phyloP scores from a whole-genome alignment of 2,888 invertebrate species.

The Lepidochitona cinerea region DNA sequence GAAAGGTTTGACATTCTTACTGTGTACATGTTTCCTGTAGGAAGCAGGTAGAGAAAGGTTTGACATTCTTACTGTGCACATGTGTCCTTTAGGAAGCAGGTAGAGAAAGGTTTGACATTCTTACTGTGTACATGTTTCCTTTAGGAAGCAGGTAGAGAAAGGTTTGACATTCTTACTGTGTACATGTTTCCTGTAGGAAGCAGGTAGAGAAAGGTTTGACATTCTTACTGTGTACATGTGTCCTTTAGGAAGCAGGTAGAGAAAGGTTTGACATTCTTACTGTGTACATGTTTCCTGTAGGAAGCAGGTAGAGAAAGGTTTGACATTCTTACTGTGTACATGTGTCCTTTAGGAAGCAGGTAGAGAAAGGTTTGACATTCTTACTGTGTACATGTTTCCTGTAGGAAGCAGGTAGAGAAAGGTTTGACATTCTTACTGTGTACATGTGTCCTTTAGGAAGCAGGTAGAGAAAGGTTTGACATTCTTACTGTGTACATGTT shows the following conservation, averaged over 20 bases:
- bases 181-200: too few relatives aligned
- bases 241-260: slow-evolving; percentile 77
- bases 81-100: slow-evolving; percentile 63
- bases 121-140: too few relatives aligned
- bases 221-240: too few relatives aligned
- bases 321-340: slow-evolving; percentile 87
- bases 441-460: too few relatives aligned
- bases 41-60: slow-evolving; percentile 79
- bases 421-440: slow-evolving; percentile 86
- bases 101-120: slow-evolving; percentile 86
- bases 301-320: slow-evolving; percentile 79
- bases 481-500: too few relatives aligned
- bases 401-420: slow-evolving; percentile 77
- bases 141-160: slow-evolving; percentile 77
- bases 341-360: slow-evolving; percentile 63
- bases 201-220: slow-evolving; percentile 82
- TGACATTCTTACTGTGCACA: slow-evolving; percentile 87
- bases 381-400: too few relatives aligned
- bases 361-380: slow-evolving; percentile 86
- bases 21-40: too few relatives aligned
- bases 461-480: slow-evolving; percentile 82
- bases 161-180: slow-evolving; percentile 86
- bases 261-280: slow-evolving; percentile 83
- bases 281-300: too few relatives aligned
- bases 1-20: slow-evolving; percentile 83